Evolutionary conservation across 1,140 invertebrate species (phyloP).

Genomic region (Orchestia grillus): DNA sequence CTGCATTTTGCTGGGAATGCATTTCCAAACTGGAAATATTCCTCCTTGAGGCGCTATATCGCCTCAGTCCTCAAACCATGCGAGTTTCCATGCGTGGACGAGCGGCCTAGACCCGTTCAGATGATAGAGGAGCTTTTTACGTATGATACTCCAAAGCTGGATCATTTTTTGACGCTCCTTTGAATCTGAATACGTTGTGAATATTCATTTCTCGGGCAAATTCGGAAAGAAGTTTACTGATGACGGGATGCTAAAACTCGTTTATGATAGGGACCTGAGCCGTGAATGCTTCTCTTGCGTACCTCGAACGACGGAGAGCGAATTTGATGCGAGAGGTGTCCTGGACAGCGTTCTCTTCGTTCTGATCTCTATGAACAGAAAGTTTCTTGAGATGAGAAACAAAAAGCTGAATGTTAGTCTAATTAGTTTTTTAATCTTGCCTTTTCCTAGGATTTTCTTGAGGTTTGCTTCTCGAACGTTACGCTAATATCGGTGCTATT

Average conservation of each 20-base stretch:
- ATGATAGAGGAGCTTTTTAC: background rate
- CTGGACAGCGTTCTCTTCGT: background rate
- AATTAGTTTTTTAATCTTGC: background rate
- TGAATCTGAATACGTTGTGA: background rate
- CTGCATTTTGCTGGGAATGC: background rate
- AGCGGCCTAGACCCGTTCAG: background rate
- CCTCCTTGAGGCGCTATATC: background rate
- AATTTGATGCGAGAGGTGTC: background rate
- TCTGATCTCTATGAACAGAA: background rate
- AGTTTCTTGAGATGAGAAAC: background rate
- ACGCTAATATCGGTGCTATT: background rate
- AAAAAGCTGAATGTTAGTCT: background rate
- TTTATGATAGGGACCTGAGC: background rate
- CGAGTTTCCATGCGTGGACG: background rate
- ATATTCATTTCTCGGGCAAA: background rate
- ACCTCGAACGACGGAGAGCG: background rate
- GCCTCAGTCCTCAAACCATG: background rate
- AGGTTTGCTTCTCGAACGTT: background rate
- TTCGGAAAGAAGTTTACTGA: background rate
- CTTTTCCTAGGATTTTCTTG: background rate
- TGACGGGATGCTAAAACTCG: background rate
- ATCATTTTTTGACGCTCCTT: background rate
- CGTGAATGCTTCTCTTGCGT: background rate
- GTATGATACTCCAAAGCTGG: background rate
- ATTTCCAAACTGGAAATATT: background rate